Evolutionary conservation across 2,888 invertebrate genomes (phyloP), one percentile per base, ranked within the genome.

Genomic region (Folsomia candida): DNA sequence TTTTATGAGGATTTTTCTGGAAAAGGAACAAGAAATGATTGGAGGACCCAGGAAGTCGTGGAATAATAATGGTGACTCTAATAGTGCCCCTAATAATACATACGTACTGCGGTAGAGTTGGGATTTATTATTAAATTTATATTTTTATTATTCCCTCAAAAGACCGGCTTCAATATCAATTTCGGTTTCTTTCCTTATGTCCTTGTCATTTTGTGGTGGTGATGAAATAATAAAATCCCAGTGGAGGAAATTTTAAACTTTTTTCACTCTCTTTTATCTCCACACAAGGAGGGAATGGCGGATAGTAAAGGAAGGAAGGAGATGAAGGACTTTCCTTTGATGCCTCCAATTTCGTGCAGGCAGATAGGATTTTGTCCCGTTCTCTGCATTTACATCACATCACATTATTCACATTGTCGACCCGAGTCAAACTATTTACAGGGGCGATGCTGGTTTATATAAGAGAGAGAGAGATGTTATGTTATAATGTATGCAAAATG

Each of bases 401-500:
- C 37, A 6, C 54, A 54, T 54, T 54, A 54, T 54, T 54, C 54
- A 54, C 54, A 54, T 20, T 20, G 54, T 54, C 20, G 54, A 18
- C 4, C 54, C 20, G 18, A 20, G 54, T 54, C 54, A 54, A 54
- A 22, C 54, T 20, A 54, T 54, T 54, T 54, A 14, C 20, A 20
- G 54, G 22, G 18, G 9, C 9, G 9, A 11, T 9, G 18, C 47
- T 47, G 47, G 47, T 11, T 9, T 47, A 9, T 47, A 18, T 47
- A 18, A 47, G 47, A 47, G n/a, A n/a, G n/a, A n/a, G n/a, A n/a
- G n/a, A n/a, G n/a, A n/a, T n/a, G n/a, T n/a, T n/a, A n/a, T n/a
- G n/a, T n/a, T n/a, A 18, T 65, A 65, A 65, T 65, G 54, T 65
- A 65, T 65, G 65, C 65, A 65, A 65, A 65, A 51, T 64, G 63